Percentiles rank a stretch among this genome's conserved stretches.
phyloP scores from a whole-genome alignment of 2,113 vertebrate genomes.

The Engystomops pustulosus region DNA sequence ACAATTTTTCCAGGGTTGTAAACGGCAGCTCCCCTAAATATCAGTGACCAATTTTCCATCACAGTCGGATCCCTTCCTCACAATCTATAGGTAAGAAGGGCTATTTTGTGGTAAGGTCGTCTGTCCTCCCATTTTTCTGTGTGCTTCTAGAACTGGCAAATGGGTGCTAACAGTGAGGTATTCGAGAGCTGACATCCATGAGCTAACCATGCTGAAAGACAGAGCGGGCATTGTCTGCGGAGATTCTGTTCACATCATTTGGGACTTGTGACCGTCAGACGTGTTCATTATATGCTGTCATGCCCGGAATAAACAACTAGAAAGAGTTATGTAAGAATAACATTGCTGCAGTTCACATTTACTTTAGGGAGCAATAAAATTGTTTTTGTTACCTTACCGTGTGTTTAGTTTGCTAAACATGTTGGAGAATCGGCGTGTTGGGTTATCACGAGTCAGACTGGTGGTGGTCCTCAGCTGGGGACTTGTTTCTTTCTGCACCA shows the following conservation, averaged over 20 bases:
- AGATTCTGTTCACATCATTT: slow-evolving; percentile 43
- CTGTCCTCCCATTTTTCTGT: not conserved
- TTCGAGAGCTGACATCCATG: slow-evolving; percentile 25
- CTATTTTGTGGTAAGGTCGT: too few species aligned
- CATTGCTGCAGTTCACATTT: slow-evolving; percentile 19
- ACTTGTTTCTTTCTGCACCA: not conserved
- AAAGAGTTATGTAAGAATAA: slow-evolving; percentile 38
- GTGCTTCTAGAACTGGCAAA: slow-evolving; percentile 10
- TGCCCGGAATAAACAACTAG: slow-evolving; percentile 44
- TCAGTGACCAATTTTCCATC: too few species aligned
- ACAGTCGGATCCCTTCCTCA: too few species aligned
- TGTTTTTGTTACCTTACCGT: slow-evolving; percentile 49
- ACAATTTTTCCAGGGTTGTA: too few species aligned
- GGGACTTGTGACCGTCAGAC: slow-evolving; percentile 27
- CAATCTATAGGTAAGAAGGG: too few species aligned
- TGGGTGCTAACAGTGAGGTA: slow-evolving; percentile 14
- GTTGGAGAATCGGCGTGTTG: slow-evolving; percentile 22
- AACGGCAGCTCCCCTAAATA: too few species aligned
- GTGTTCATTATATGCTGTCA: slow-evolving; percentile 40
- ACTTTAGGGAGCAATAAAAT: slow-evolving; percentile 35
- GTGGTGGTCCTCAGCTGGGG: slow-evolving; percentile 8
- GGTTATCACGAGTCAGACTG: not conserved
- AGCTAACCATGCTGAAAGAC: not conserved
- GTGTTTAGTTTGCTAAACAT: slow-evolving; percentile 25
- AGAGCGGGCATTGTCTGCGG: slow-evolving; percentile 40